phyloP scores from a whole-genome alignment of 2,797 vertebrate genomes.

The Fistularia tabacaria region DNA sequence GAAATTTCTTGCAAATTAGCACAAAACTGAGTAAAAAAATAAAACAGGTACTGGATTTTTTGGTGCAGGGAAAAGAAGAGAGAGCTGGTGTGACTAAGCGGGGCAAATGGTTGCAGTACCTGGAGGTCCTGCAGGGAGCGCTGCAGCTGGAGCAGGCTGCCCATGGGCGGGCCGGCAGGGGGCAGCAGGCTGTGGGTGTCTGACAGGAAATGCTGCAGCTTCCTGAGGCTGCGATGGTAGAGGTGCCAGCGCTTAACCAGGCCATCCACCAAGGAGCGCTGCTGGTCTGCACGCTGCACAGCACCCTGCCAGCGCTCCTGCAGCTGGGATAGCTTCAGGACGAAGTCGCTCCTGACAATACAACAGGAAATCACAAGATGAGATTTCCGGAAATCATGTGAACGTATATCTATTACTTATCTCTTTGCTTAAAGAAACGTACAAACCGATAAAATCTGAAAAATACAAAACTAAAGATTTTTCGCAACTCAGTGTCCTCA shows the following conservation, averaged over 20 bases:
- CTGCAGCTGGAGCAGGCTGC: constrained; percentile 73
- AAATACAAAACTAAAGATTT: too few relatives aligned
- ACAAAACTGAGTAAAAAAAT: too few relatives aligned
- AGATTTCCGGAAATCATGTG: too few relatives aligned
- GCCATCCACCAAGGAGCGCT: constrained; percentile 73
- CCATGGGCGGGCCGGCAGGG: constrained; percentile 61
- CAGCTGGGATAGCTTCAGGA: constrained; percentile 81
- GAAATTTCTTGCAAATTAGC: too few relatives aligned
- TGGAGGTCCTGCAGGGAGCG: constrained; percentile 76
- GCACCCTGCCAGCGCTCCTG: constrained; percentile 84
- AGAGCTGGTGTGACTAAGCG: background rate
- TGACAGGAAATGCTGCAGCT: constrained; percentile 75
- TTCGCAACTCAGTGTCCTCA: too few relatives aligned
- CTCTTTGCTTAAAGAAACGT: too few relatives aligned
- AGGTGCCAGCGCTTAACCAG: constrained; percentile 80
- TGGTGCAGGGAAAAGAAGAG: too few relatives aligned
- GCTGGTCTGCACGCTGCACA: constrained; percentile 70
- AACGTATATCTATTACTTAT: background rate
- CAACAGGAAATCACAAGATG: background rate
- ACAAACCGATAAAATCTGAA: too few relatives aligned
- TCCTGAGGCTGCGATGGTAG: constrained; percentile 73
- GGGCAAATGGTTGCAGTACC: constrained; percentile 58
- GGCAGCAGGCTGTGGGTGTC: constrained; percentile 62
- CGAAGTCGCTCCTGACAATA: constrained; percentile 73
- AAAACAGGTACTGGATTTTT: too few relatives aligned